Percentiles rank a stretch among this genome's conserved stretches.
phyloP scores from a whole-genome alignment of 2,888 invertebrate genomes.

The Thysanoteuthis rhombus region DNA sequence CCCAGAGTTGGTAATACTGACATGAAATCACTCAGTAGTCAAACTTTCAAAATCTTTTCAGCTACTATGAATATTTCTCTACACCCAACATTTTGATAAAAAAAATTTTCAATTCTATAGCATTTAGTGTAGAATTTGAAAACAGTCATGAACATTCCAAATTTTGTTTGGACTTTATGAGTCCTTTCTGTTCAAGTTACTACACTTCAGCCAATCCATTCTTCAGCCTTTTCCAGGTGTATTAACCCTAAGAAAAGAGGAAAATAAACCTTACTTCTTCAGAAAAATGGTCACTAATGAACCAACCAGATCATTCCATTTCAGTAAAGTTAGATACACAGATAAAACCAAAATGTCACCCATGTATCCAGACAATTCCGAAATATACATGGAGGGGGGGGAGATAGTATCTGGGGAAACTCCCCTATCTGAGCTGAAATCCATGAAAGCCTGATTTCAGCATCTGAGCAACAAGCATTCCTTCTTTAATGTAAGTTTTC shows the following conservation, averaged over 20 bases:
- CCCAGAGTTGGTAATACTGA: no score
- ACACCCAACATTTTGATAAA: no score
- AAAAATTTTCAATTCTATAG: not conserved
- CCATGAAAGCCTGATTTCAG: not conserved
- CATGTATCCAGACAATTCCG: not conserved
- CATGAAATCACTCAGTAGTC: no score
- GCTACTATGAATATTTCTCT: no score
- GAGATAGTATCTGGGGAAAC: no score
- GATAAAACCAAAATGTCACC: not conserved
- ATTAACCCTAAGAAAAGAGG: not conserved
- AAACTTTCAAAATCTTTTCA: no score
- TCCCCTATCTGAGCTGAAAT: not conserved
- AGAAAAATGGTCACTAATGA: not conserved
- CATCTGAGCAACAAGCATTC: not conserved
- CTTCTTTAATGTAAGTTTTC: no score
- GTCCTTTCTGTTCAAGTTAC: no score
- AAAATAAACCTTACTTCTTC: not conserved
- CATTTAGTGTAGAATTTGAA: not conserved
- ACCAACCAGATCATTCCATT: not conserved
- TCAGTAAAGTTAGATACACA: not conserved
- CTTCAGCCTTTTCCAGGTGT: no score
- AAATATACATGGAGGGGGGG: not conserved
- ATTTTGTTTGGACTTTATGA: no score
- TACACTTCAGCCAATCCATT: no score
- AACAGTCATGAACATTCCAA: no score